Percentiles rank a stretch among this genome's conserved stretches.
phyloP scores from a whole-genome alignment of 2,797 vertebrate genomes.

The Tenualosa ilisha region DNA sequence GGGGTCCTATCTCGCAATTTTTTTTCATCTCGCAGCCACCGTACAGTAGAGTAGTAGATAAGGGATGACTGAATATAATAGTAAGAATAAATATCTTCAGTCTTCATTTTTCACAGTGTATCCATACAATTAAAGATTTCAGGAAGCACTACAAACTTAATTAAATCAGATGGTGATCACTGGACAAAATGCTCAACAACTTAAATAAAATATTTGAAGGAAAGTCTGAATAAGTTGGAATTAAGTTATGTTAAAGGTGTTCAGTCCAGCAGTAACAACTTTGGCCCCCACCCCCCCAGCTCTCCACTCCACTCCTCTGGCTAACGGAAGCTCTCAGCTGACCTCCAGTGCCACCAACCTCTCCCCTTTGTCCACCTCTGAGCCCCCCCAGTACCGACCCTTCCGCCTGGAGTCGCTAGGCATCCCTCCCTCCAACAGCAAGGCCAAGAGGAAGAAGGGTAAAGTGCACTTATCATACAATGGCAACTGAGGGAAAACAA shows the following conservation, averaged over 20 bases:
- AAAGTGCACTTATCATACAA: constrained; percentile 63
- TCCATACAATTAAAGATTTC: too few relatives aligned
- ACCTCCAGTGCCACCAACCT: constrained; percentile 57
- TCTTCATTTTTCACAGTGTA: too few relatives aligned
- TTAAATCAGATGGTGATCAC: too few relatives aligned
- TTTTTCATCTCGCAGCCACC: too few relatives aligned
- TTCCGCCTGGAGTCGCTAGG: constrained; percentile 84
- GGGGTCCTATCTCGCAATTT: too few relatives aligned
- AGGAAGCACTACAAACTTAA: too few relatives aligned
- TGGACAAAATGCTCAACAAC: too few relatives aligned
- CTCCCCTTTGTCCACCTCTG: constrained; percentile 48
- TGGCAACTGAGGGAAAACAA: constrained; percentile 52
- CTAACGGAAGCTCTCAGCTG: constrained; percentile 59
- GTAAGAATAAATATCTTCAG: background rate
- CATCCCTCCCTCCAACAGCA: constrained; percentile 59
- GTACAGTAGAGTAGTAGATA: background rate
- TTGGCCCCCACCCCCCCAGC: constrained; percentile 55
- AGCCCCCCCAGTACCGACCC: constrained; percentile 78
- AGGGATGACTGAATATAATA: background rate
- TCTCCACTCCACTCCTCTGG: constrained; percentile 58
- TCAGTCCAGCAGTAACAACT: background rate
- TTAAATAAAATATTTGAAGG: too few relatives aligned
- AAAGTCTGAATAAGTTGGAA: too few relatives aligned
- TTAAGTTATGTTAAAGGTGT: too few relatives aligned
- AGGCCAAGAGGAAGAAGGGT: constrained; percentile 80